A percentile compares a stretch with the other conserved stretches of the same genome.
phyloP scores from a whole-genome alignment of 2,888 invertebrate species.

The Drosophila antonietae region DNA sequence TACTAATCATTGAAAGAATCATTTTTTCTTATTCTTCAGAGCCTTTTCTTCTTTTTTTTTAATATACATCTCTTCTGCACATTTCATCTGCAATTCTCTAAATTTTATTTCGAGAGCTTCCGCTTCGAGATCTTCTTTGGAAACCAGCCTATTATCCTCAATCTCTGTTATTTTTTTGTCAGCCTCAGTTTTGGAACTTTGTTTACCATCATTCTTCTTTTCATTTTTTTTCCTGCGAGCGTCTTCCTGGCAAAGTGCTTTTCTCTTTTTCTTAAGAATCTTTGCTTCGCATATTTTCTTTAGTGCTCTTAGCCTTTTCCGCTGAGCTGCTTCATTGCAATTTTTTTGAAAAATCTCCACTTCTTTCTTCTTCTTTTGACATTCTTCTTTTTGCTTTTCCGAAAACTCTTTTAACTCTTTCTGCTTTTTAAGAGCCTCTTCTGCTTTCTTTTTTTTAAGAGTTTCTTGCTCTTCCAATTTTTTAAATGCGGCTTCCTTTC shows the following conservation, averaged over 20 bases:
- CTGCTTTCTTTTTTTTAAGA: neutral
- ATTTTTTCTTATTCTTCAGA: neutral
- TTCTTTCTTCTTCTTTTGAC: neutral
- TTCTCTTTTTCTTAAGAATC: constrained; percentile 2
- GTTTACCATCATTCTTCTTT: neutral
- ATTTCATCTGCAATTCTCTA: neutral
- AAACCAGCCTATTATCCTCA: neutral
- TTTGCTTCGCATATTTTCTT: constrained; percentile 10
- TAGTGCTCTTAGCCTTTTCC: neutral
- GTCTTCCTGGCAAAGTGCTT: neutral
- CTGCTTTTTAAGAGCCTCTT: neutral
- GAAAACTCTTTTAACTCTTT: neutral
- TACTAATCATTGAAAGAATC: neutral
- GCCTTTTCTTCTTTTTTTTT: neutral
- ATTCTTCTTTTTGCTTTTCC: neutral
- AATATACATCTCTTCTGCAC: neutral
- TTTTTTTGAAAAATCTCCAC: neutral
- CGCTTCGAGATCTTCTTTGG: too few species aligned
- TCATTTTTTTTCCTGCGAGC: neutral
- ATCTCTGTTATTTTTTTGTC: neutral
- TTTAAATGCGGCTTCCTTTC: neutral
- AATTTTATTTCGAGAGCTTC: neutral
- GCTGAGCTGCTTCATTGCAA: neutral
- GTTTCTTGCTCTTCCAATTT: neutral
- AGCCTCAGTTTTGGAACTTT: neutral